These are phyloP conservation scores for Scaptomyza cyrtandrae DNA, from an alignment of 2,888 invertebrate species.

Conservation along the genomic window DNA sequence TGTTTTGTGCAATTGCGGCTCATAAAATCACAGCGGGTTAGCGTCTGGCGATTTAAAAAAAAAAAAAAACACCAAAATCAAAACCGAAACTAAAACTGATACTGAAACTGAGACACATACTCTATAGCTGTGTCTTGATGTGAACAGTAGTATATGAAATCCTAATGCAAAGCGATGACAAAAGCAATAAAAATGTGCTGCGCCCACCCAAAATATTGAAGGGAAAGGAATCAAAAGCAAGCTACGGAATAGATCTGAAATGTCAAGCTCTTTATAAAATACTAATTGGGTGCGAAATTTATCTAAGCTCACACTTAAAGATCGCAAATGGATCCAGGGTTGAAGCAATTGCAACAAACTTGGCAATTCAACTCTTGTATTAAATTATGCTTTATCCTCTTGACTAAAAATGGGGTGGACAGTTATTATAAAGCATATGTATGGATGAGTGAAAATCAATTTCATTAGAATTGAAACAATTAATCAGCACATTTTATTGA, in stretches of 20 bases:
- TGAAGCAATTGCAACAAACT: conserved; percentile 5
- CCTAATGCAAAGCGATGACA: conserved; percentile 64
- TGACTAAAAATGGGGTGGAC: neutral
- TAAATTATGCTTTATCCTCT: neutral
- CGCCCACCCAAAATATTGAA: conserved; percentile 33
- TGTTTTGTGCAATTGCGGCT: conserved; percentile 83
- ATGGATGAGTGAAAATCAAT: too few relatives aligned
- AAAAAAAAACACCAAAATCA: conserved; percentile 4
- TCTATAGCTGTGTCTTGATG: conserved; percentile 6
- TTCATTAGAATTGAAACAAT: too few relatives aligned
- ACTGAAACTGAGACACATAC: conserved; percentile 6
- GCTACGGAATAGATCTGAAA: conserved; percentile 37
- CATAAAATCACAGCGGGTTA: conserved; percentile 83
- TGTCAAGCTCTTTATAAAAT: conserved; percentile 9
- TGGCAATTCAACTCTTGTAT: conserved; percentile 2
- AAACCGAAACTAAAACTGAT: conserved; percentile 13
- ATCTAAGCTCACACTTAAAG: conserved; percentile 11
- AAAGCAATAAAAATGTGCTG: conserved; percentile 67
- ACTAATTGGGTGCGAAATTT: conserved; percentile 51
- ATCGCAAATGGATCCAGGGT: neutral
- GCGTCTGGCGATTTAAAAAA: conserved; percentile 69
- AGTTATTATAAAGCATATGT: neutral
- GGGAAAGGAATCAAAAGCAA: conserved; percentile 12
- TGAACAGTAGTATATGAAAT: conserved; percentile 1
- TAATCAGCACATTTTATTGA: too few relatives aligned